Evolutionary conservation across 2,113 vertebrate species (phyloP), one percentile per base, ranked within the genome.

Genomic region (Strix uralensis): DNA sequence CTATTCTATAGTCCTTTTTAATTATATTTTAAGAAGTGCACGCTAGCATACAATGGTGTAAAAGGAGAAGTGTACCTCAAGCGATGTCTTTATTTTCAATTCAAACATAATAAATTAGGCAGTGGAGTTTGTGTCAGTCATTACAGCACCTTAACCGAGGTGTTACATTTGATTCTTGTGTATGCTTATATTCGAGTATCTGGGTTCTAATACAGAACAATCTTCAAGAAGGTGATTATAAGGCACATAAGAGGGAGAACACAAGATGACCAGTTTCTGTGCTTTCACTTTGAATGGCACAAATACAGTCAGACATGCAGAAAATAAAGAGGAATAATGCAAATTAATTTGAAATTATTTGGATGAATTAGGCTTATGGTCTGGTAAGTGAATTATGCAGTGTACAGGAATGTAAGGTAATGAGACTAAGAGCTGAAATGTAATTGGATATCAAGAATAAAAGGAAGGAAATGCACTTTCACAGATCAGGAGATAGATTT

Each of bases 321-420:
- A 81, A 94, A 93, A 87, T 73, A 86, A 92, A 86, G 62, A 70
- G 16, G n/a, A 87, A 75, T 32, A 88, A 62, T 36, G 46, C 25
- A 96, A 94, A 95, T 81, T 79, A 92, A 92, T 94, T 70, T 66
- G 9, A 86, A 96, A 90, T 75, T 80, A 81, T 95, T 94, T 94
- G 85, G 79, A 74, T 58, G 38, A 87, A 96, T 95, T 94, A 88
- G 40, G 58, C 34, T 88, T 88, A 84, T 29, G 38, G 29, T 81
- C 30, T 81, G 42, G 54, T 87, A 94, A 86, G 36, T 44, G 40
- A 86, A 90, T 90, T 71, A 75, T 52, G 36, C 46, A 72, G 11
- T 23, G 12, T 51, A 74, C 15, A 23, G 40, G 57, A 90, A 85
- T 36, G 21, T n/a, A 69, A 88, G 25, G 36, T 52, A 93, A 65